Base-by-base conservation (phyloP, 1,140 invertebrate genomes). In the Brachionus sp. region DNA sequence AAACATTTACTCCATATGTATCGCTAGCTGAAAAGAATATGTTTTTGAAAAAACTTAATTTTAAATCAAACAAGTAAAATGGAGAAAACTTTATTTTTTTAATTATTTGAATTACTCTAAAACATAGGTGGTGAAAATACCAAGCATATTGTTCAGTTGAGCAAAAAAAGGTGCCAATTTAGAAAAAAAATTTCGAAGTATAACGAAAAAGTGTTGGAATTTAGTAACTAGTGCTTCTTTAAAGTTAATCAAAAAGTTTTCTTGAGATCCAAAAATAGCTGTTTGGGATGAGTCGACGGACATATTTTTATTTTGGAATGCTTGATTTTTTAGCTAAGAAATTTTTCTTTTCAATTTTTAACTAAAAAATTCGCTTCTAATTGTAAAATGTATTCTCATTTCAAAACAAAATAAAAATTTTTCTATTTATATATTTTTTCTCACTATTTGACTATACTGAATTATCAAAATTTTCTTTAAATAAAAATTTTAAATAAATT, bases 221-320 rank as follows among this genome's bases (percentile, higher is more conserved):
- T 23, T 10, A 33, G 64, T n/a, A 5, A 33, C 0, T 29, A 66
- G 12, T n/a, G 9, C n/a, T n/a, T 29, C 3, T 13, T 13, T 13
- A 12, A 66, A 66, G 64, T 66, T 66, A 13, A 33, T 10, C 25
- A 66, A 66, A 66, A 35, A 33, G 33, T 66, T 66, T 66, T 29
- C 13, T 66, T 16, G 64, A n/a, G 13, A 37, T 0, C n/a, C 7
- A 66, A n/a, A 66, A 35, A 13, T 66, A 66, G 25, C 33, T 66
- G 64, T n/a, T 35, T 66, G 64, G 64, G 64, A 66, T 66, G 64
- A 66, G 25, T 66, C 64, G 13, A 33, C 25, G 2, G 64, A 37
- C 64, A 66, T 66, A 33, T 66, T 66, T 66, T 66, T 1, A 13
- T 64, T 29, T n/a, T 66, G 64, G 64, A 66, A 66, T 66, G 64